Percentiles rank a stretch among this genome's conserved stretches.
Evolutionary conservation across 1,140 invertebrate genomes (phyloP).

Genomic region (Leptinotarsa texana): DNA sequence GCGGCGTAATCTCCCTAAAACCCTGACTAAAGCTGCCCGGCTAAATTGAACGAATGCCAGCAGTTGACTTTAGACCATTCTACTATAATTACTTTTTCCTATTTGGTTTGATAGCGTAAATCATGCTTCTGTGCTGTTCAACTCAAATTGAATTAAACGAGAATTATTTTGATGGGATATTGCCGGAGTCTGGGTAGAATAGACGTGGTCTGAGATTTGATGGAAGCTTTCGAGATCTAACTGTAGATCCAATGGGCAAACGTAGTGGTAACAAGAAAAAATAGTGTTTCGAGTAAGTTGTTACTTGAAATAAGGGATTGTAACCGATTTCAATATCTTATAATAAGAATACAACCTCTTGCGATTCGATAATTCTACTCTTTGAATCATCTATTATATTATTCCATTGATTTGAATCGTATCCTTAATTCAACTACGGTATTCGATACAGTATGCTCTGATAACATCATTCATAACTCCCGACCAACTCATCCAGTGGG

Average conservation of each 20-base stretch:
- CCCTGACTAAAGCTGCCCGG: slow-evolving; percentile 30
- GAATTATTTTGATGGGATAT: slow-evolving; percentile 9
- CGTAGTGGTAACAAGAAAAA: too few species aligned
- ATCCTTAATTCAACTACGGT: too few species aligned
- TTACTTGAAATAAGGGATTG: too few species aligned
- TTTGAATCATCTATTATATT: too few species aligned
- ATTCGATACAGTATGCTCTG: too few species aligned
- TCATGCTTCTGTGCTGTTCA: slow-evolving; percentile 19
- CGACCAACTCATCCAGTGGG: too few species aligned
- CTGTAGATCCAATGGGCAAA: not conserved
- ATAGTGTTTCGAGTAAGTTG: too few species aligned
- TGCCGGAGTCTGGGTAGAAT: not conserved
- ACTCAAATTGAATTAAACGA: slow-evolving; percentile 17
- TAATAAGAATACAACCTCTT: too few species aligned
- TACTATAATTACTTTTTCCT: slow-evolving; percentile 32
- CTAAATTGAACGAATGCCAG: slow-evolving; percentile 38
- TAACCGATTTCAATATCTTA: too few species aligned
- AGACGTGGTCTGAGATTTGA: not conserved
- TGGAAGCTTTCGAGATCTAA: not conserved
- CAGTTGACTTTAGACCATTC: slow-evolving; percentile 31
- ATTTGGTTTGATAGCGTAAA: slow-evolving; percentile 25
- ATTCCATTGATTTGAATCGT: too few species aligned
- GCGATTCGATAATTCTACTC: too few species aligned
- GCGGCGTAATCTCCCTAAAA: slow-evolving; percentile 47
- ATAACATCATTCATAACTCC: too few species aligned